Evolutionary conservation across 2,797 vertebrate genomes (phyloP).

Genomic region (Oophaga sylvatica): DNA sequence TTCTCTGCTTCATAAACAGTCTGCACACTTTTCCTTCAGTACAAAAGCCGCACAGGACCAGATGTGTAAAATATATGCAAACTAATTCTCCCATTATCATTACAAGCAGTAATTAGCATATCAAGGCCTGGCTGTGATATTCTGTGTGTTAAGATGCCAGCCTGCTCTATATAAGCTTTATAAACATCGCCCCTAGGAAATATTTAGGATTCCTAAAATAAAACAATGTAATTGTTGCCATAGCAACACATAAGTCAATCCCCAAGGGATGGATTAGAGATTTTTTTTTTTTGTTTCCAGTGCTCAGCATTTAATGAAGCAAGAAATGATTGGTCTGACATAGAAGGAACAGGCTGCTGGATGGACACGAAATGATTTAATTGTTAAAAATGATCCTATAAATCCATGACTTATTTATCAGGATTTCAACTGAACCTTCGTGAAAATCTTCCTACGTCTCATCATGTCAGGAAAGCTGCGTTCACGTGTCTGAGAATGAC

Average conservation of each 20-base stretch:
- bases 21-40: not conserved
- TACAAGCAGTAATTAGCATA: constrained; percentile 2
- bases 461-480: constrained; percentile 26
- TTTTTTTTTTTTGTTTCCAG: not conserved
- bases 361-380: constrained; percentile 33
- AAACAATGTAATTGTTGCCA: constrained; percentile 54
- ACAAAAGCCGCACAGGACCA: not conserved
- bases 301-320: constrained; percentile 42
- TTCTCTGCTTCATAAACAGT: not conserved
- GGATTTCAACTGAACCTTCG: not conserved
- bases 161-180: not conserved
- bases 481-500: constrained; percentile 41
- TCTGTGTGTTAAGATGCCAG: not conserved
- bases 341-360: constrained; percentile 14
- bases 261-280: constrained; percentile 5
- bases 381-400: constrained; percentile 30
- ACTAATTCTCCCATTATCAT: not conserved
- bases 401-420: constrained; percentile 31
- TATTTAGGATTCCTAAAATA: constrained; percentile 44
- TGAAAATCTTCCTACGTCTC: constrained; percentile 5
- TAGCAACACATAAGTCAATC: constrained; percentile 47
- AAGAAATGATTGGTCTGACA: constrained; percentile 50
- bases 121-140: not conserved
- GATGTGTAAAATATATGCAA: constrained; percentile 1
- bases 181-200: constrained; percentile 8